Base-by-base conservation (phyloP, 2,113 vertebrate genomes). In the Phoxinus phoxinus region DNA sequence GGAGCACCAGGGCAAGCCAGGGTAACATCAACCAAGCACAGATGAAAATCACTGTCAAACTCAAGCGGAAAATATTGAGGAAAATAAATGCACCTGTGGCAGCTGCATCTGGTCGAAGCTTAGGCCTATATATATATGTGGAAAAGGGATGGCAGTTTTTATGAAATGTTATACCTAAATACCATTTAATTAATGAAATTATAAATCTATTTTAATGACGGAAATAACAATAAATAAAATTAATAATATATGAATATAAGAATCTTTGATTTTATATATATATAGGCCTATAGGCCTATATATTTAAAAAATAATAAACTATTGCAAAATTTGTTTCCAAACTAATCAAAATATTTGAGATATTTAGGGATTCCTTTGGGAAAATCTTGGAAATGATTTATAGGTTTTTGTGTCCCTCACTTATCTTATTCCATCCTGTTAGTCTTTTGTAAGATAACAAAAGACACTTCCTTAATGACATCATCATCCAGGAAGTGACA, bases 41-140 rank as follows among this genome's bases (percentile, higher is more conserved):
- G 65, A 76, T 44, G 56, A 46, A 41, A 58, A 85, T 84, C 83
- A 81, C 83, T 88, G 85, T 90, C 85, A 87, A 56, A 44, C 19
- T 32, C 6, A 32, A 48, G 15, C n/a, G 32, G n/a, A 72, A 77
- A 21, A 44, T 30, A 46, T 15, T 10, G 23, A 59, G 8, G 7
- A 58, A 61, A 35, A n/a, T 23, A 23, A n/a, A 27, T 78, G 27
- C 19, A 71, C 56, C 75, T 56, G 48, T 56, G 44, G 19, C 19
- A 53, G 23, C 59, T 32, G 32, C 27, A 74, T 78, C 53, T 59
- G 53, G 32, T 37, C 10, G 19, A 78, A 58, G 51, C 19, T 2
- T 23, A 1, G 41, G 41, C 41, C 46, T 48, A 6, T 32, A 41
- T 48, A 6, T 32, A 41, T 71, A 35, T 72, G 10, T 44, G 69